Base-by-base conservation (phyloP, 2,797 vertebrate species). In the Pangasius sanitwongsei region DNA sequence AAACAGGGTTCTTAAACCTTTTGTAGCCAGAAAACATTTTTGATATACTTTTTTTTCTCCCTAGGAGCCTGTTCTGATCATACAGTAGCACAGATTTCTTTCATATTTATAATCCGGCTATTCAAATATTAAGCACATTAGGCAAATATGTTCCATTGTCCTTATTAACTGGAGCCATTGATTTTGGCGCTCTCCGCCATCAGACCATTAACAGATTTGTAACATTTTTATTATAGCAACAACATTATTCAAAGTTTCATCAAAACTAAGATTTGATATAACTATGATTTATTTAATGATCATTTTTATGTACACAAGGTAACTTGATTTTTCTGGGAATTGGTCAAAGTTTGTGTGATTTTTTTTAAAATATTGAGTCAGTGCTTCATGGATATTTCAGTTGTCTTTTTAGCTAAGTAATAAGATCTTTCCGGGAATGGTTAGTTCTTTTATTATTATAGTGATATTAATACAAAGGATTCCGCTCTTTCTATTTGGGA, bases 61-160 rank as follows among this genome's bases (percentile, higher is more conserved):
- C 28, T 34, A 55, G 80, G 31, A 59, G 20, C 2, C 16, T 61
- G 23, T 61, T 63, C 57, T 63, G 57, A 28, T 61, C 12, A 18
- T 15, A 48, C 44, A 48, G 44, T 48, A 41, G 12, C 81, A 63
- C 16, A n/a, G 12, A 44, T 81, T 81, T 34, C 8, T 63, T 63
- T 83, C 57, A 63, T 83, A 83, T 83, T 59, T 61, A 61, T 59
- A 15, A 82, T 59, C 81, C 23, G 28, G 57, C 57, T 63, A 83
- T 65, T 83, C 15, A 63, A 83, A 63, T 83, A 83, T 83, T 63
- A 83, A 65, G 25, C 34, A 83, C 59, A 44, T 83, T 83, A 48
- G 25, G 81, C 37, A 48, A 83, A 65, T 83, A 44, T 65, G 48
- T 48, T 44, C 37, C 12, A 41, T 57, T 18, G 18, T 57, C 53